These are phyloP conservation scores for Corydoras maculifer DNA, from an alignment of 2,113 vertebrate species.

Conservation along the genomic window DNA sequence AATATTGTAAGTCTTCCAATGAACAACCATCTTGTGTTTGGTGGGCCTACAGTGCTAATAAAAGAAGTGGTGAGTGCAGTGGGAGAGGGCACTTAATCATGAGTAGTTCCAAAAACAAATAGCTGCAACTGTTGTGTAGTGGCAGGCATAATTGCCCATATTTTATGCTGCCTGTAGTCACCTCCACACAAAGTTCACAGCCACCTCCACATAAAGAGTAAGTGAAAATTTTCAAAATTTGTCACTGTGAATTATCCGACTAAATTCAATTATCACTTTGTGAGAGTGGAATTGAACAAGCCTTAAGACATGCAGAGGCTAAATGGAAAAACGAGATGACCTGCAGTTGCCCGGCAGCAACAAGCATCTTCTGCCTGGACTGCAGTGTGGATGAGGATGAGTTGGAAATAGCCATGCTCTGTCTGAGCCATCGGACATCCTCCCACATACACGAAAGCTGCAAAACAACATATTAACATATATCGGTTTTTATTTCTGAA, in stretches of 20 bases:
- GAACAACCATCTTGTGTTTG: slow-evolving; percentile 11
- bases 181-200: slow-evolving; percentile 6
- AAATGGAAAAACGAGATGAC: slow-evolving; percentile 57
- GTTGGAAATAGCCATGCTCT: slow-evolving; percentile 81
- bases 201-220: neutral
- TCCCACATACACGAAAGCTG: slow-evolving; percentile 98
- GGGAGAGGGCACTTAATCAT: slow-evolving; percentile 18
- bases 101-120: slow-evolving; percentile 21
- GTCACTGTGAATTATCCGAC: slow-evolving; percentile 11
- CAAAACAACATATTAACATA: slow-evolving; percentile 34
- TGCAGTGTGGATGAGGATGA: slow-evolving; percentile 90
- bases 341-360: slow-evolving; percentile 86
- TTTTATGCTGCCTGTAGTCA: slow-evolving; percentile 3
- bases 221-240: too few species aligned
- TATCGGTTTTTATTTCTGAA: too few species aligned
- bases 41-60: slow-evolving; percentile 4
- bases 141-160: slow-evolving; percentile 18
- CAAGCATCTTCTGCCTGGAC: slow-evolving; percentile 91
- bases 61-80: slow-evolving; percentile 21
- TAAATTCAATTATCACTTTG: slow-evolving; percentile 28
- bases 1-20: neutral
- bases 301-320: slow-evolving; percentile 29
- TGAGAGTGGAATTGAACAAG: slow-evolving; percentile 27
- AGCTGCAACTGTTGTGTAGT: slow-evolving; percentile 4
- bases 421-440: slow-evolving; percentile 90